Evolutionary conservation across 2,113 vertebrate genomes (phyloP).

Genomic region (Oreamnos americanus): DNA sequence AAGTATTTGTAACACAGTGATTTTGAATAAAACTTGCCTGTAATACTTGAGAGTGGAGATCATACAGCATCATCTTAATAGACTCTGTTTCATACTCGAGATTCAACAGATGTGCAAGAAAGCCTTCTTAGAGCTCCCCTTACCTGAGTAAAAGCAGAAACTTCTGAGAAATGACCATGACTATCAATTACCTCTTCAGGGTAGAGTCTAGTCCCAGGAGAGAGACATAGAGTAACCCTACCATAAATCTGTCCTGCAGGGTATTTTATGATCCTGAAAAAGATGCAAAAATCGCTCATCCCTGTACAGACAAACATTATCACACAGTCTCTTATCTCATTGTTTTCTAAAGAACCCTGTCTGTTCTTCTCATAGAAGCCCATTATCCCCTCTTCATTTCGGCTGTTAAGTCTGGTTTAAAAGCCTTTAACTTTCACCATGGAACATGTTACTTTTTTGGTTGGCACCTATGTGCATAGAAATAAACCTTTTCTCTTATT

Average conservation of each 20-base stretch:
- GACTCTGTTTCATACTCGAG: background rate
- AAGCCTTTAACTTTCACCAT: background rate
- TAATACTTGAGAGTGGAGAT: background rate
- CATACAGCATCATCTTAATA: background rate
- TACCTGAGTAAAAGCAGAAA: background rate
- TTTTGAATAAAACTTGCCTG: background rate
- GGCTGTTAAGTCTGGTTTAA: background rate
- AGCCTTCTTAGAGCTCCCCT: background rate
- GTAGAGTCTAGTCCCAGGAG: background rate
- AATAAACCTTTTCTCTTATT: background rate
- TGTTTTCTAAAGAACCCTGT: background rate
- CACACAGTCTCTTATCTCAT: background rate
- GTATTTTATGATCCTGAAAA: background rate
- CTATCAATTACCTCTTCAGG: background rate
- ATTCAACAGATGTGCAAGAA: background rate
- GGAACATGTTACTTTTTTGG: background rate
- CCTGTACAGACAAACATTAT: background rate
- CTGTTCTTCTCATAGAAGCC: background rate
- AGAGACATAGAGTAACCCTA: background rate
- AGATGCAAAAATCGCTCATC: background rate
- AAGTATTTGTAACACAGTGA: background rate
- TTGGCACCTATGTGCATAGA: background rate
- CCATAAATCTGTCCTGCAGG: background rate
- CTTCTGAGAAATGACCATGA: background rate
- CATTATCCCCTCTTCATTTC: fast-evolving